Base-by-base conservation (phyloP, 2,797 vertebrate genomes). In the Ara ararauna region DNA sequence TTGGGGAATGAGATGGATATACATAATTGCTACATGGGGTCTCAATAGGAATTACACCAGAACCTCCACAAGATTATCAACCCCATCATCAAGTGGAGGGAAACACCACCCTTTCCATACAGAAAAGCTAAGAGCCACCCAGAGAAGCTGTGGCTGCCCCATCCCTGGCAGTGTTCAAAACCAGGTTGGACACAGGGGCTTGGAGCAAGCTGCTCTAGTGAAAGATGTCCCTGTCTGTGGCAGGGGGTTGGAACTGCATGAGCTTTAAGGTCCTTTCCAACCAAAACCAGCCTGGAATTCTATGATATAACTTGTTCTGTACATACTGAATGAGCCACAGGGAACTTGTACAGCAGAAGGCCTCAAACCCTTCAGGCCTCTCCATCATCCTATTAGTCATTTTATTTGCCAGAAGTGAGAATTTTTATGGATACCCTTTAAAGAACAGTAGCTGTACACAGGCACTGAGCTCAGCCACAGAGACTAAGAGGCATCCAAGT, bases 321-420 rank as follows among this genome's bases (percentile, higher is more conserved):
- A n/a, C 5, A 2, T 9, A 20, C 6, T 2, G 4, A 61, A 48
- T 0, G 2, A 56, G 30, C 24, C 5, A 1, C 56, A 13, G 27
- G 44, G 50, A 88, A 8, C 21, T 5, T 8, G 32, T 6, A 48
- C 74, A 45, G 45, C 53, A 62, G 40, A 67, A 38, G 24, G 38
- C 27, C 60, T 68, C 15, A 61, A 27, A n/a, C 68, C 44, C 47
- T 30, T 16, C 24, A 47, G n/a, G n/a, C 22, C 22, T 15, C 50
- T 79, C 56, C 47, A 26, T 48, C 53, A 53, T 45, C 47, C 75
- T 45, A 60, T 27, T 38, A 47, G 23, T 26, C 47, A 53, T 68
- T 78, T 85, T 50, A 60, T 72, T 70, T 65, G 65, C 36, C 54
- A 73, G 34, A 66, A 61, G 45, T 44, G 56, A 81, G 36, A 58